A percentile compares a stretch with the other conserved stretches of the same genome.
These are phyloP conservation scores for Crocallis elinguaria DNA, from an alignment of 2,888 invertebrate species.

Conservation along the genomic window DNA sequence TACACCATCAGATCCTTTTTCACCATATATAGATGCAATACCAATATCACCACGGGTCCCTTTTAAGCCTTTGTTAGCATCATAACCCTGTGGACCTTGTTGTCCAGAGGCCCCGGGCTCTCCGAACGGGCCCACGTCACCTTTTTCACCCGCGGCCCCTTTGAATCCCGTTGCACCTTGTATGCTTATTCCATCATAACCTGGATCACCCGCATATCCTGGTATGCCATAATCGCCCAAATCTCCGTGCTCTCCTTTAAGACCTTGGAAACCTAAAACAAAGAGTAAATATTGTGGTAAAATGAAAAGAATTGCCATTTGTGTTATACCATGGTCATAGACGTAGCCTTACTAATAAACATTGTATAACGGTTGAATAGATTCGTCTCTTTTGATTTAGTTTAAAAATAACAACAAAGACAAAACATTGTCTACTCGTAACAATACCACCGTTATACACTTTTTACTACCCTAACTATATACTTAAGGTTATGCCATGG, in stretches of 20 bases:
- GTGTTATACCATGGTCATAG: neutral
- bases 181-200: constrained; percentile 65
- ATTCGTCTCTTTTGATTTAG: too few species aligned
- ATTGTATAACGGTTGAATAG: too few species aligned
- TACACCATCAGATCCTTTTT: constrained; percentile 68
- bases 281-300: neutral
- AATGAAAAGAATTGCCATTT: neutral
- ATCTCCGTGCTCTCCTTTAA: constrained; percentile 67
- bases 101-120: constrained; percentile 76
- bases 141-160: constrained; percentile 88
- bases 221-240: constrained; percentile 64
- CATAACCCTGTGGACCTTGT: constrained; percentile 86
- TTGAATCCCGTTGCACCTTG: constrained; percentile 83
- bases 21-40: constrained; percentile 69
- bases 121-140: constrained; percentile 87
- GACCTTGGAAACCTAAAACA: constrained; percentile 46
- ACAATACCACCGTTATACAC: too few species aligned
- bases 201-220: constrained; percentile 65
- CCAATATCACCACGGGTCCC: constrained; percentile 81
- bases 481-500: too few species aligned
- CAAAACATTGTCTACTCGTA: too few species aligned
- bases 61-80: constrained; percentile 85
- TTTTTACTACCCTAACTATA: too few species aligned
- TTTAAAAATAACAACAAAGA: too few species aligned
- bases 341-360: too few species aligned